phyloP scores from a whole-genome alignment of 2,888 invertebrate genomes.

The Coenonympha arcania region DNA sequence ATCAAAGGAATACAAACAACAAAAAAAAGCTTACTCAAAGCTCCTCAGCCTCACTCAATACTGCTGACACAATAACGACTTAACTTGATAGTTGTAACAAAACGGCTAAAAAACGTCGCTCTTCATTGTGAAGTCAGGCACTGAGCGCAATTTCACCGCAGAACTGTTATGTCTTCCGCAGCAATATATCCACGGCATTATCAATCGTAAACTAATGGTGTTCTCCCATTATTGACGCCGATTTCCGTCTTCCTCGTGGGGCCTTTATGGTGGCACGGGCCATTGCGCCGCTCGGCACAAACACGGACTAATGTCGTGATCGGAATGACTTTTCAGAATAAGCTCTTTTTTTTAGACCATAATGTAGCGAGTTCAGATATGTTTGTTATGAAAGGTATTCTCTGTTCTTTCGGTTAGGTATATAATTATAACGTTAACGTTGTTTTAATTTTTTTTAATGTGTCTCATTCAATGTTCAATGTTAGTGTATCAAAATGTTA shows the following conservation, averaged over 20 bases:
- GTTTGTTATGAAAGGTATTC: no score
- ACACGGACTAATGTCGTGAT: constrained; percentile 42
- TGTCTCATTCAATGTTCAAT: no score
- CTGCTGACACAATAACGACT: constrained; percentile 20
- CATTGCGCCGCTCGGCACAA: constrained; percentile 55
- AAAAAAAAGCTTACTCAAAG: no score
- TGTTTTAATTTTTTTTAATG: no score
- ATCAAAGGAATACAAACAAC: no score
- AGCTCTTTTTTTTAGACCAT: constrained; percentile 12
- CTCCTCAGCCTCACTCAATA: constrained; percentile 7
- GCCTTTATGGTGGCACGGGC: constrained; percentile 69
- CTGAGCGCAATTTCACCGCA: constrained; percentile 68
- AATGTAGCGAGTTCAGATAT: no score
- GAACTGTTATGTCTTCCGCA: constrained; percentile 72
- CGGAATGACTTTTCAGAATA: constrained; percentile 24
- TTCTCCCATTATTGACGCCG: constrained; percentile 70
- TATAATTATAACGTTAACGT: no score
- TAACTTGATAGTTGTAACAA: constrained; percentile 11
- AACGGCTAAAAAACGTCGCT: constrained; percentile 18
- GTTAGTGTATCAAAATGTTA: no score
- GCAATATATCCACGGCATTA: constrained; percentile 69
- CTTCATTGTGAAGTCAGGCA: constrained; percentile 29
- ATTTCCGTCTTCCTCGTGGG: constrained; percentile 63
- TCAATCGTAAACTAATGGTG: constrained; percentile 72
- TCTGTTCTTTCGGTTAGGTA: no score